These are phyloP conservation scores for Cabera pusaria DNA, from an alignment of 2,888 invertebrate species.

Conservation along the genomic window DNA sequence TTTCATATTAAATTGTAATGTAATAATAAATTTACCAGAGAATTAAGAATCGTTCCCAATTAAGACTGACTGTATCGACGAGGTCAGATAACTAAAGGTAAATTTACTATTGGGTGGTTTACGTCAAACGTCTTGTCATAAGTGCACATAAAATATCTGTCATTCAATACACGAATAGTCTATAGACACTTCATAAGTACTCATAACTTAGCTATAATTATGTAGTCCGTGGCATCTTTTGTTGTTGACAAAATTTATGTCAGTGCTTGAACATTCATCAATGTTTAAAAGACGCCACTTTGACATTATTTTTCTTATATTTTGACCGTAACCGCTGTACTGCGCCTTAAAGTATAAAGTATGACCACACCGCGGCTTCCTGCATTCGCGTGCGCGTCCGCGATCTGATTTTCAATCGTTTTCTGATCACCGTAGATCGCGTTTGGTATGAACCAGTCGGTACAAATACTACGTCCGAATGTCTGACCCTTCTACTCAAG, in stretches of 20 bases:
- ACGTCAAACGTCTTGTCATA: conserved; percentile 5
- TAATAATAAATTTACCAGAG: conserved; percentile 2
- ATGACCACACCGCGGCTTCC: too few species aligned
- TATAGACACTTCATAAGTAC: conserved; percentile 18
- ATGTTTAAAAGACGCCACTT: conserved; percentile 1
- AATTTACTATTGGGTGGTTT: conserved; percentile 16
- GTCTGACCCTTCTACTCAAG: too few species aligned
- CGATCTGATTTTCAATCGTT: too few species aligned
- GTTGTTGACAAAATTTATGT: conserved; percentile 9
- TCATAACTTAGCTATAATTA: conserved; percentile 24
- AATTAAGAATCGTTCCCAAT: conserved; percentile 12
- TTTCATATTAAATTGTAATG: conserved; percentile 5
- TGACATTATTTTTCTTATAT: too few species aligned
- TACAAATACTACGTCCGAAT: too few species aligned
- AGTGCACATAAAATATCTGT: conserved; percentile 23
- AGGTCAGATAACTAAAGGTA: conserved; percentile 12
- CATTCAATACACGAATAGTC: conserved; percentile 15
- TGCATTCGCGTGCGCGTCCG: too few species aligned
- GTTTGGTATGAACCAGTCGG: too few species aligned
- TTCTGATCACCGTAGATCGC: too few species aligned
- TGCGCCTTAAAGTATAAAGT: too few species aligned
- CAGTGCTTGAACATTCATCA: neutral
- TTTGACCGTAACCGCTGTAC: too few species aligned
- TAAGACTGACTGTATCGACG: conserved; percentile 12
- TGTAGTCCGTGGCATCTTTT: conserved; percentile 5